Evolutionary conservation across 2,113 vertebrate species (phyloP).

Genomic region (Chamaetylas fuelleborni): DNA sequence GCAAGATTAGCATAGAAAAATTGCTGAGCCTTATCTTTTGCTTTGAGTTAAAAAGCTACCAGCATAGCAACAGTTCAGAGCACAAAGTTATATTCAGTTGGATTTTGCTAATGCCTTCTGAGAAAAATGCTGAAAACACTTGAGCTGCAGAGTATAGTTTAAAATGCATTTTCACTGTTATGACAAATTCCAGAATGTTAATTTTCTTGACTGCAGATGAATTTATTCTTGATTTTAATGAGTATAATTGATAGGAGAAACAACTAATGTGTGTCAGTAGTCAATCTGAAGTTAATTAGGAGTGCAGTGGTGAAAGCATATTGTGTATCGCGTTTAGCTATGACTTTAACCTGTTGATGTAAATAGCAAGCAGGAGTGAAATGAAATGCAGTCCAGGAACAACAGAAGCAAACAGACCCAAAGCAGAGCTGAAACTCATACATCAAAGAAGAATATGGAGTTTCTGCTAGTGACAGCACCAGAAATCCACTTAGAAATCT

Average conservation of each 20-base stretch:
- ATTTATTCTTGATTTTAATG: constrained; percentile 24
- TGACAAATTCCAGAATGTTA: neutral
- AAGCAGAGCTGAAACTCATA: neutral
- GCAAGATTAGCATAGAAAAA: constrained; percentile 8
- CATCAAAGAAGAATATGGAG: neutral
- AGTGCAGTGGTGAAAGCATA: neutral
- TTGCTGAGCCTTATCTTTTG: constrained; percentile 8
- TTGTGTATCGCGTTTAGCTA: neutral
- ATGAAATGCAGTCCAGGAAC: neutral
- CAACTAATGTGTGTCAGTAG: neutral
- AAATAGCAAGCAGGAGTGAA: neutral
- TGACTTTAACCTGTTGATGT: neutral
- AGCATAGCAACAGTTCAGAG: constrained; percentile 1
- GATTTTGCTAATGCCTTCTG: neutral
- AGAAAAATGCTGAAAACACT: neutral
- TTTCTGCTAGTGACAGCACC: neutral
- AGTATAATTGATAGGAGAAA: neutral
- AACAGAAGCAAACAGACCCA: neutral
- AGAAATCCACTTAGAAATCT: neutral
- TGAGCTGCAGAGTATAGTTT: neutral
- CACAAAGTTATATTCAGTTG: neutral
- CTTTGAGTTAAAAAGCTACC: neutral
- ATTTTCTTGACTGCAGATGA: neutral
- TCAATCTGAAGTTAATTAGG: constrained; percentile 1
- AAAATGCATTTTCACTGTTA: neutral